A percentile compares a stretch with the other conserved stretches of the same genome.
Conservation (phyloP, 2,888 invertebrate species). For the Tortrix viridana region DNA sequence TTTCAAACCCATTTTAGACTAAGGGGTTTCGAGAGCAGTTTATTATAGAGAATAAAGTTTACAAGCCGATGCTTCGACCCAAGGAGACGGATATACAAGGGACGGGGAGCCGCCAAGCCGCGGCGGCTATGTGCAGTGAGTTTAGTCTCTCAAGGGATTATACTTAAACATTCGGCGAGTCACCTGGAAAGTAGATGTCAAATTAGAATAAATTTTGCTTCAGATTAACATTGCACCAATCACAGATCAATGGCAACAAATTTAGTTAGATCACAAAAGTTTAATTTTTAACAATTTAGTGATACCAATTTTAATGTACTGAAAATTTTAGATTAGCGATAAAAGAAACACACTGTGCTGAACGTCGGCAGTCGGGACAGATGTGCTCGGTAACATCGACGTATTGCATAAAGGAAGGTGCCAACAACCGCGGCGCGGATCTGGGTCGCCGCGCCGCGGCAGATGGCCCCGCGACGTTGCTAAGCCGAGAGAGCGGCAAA, state of each 20-base stretch:
- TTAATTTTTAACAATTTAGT: slow-evolving; percentile 71
- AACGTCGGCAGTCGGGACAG: slow-evolving; percentile 54
- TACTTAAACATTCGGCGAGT: slow-evolving; percentile 81
- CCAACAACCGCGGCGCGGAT: slow-evolving; percentile 38
- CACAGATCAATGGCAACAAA: slow-evolving; percentile 38
- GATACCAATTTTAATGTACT: slow-evolving; percentile 66
- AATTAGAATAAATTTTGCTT: slow-evolving; percentile 82
- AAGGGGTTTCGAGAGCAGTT: too few species aligned
- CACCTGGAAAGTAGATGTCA: slow-evolving; percentile 83
- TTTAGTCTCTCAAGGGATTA: slow-evolving; percentile 74
- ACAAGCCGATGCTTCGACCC: slow-evolving; percentile 51
- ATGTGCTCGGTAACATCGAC: slow-evolving; percentile 69
- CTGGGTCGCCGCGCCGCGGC: slow-evolving; percentile 28
- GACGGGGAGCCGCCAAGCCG: slow-evolving; percentile 65
- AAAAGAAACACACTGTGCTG: slow-evolving; percentile 46
- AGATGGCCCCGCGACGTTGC: slow-evolving; percentile 30
- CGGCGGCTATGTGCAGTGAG: slow-evolving; percentile 76
- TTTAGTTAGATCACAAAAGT: background rate
- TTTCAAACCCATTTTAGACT: too few species aligned
- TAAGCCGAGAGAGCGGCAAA: slow-evolving; percentile 31
- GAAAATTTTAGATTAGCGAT: slow-evolving; percentile 52
- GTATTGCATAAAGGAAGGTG: slow-evolving; percentile 56
- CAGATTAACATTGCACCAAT: slow-evolving; percentile 76
- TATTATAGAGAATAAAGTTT: background rate
- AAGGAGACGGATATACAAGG: slow-evolving; percentile 47